phyloP scores from a whole-genome alignment of 2,797 vertebrate species.

The Staurois parvus region DNA sequence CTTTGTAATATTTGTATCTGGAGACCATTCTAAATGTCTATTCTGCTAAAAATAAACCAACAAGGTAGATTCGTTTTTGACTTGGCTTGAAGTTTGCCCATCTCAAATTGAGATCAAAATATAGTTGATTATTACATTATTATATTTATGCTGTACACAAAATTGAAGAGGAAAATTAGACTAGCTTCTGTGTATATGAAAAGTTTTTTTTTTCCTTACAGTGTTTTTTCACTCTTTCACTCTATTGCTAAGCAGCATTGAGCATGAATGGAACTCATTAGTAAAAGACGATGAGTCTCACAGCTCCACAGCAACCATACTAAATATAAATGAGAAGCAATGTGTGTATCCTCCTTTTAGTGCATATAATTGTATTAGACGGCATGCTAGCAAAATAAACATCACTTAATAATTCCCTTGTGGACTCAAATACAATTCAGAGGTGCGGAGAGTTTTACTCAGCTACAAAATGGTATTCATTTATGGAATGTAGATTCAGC shows the following conservation, averaged over 20 bases:
- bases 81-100: too few species aligned
- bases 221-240: neutral
- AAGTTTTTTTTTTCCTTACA: neutral
- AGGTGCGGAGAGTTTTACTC: neutral
- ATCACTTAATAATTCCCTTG: constrained; percentile 17
- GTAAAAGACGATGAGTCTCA: constrained; percentile 28
- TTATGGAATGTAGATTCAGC: constrained; percentile 40
- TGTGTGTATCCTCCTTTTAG: constrained; percentile 26
- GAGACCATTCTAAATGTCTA: too few species aligned
- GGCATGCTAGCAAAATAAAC: constrained; percentile 16
- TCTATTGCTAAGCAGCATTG: neutral
- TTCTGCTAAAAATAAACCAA: too few species aligned
- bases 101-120: too few species aligned
- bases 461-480: constrained; percentile 16
- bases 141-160: neutral
- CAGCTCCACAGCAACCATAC: constrained; percentile 9
- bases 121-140: neutral
- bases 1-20: too few species aligned
- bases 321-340: constrained; percentile 31
- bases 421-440: constrained; percentile 19
- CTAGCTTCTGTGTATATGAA: neutral
- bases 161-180: neutral
- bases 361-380: constrained; percentile 24
- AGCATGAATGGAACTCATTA: constrained; percentile 32
- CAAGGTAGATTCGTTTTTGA: too few species aligned